These are phyloP conservation scores for Charanyca ferruginea DNA, from an alignment of 2,888 invertebrate species.

Conservation along the genomic window DNA sequence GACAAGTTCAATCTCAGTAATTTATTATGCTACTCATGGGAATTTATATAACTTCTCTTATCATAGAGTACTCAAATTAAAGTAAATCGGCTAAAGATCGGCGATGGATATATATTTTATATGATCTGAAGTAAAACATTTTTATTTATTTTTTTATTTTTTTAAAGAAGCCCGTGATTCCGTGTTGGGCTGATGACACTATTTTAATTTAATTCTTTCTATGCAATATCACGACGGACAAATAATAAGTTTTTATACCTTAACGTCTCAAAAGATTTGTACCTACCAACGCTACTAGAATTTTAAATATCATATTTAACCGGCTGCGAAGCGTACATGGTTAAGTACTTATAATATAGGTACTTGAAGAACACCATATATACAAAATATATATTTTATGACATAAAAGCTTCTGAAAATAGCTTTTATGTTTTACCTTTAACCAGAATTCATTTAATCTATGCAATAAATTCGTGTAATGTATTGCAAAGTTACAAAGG, in stretches of 20 bases:
- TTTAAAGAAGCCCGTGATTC: slow-evolving; percentile 1
- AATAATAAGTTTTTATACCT: slow-evolving; percentile 60
- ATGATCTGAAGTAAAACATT: too few species aligned
- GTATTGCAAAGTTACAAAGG: slow-evolving; percentile 57
- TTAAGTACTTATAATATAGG: neutral
- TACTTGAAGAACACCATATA: slow-evolving; percentile 11
- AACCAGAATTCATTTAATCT: slow-evolving; percentile 46
- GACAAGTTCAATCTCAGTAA: slow-evolving; percentile 18
- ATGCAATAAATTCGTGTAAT: slow-evolving; percentile 49
- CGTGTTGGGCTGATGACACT: slow-evolving; percentile 7
- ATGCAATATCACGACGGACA: slow-evolving; percentile 65
- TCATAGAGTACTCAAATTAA: slow-evolving; percentile 11
- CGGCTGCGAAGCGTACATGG: slow-evolving; percentile 31
- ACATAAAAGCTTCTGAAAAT: slow-evolving; percentile 20
- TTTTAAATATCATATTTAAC: slow-evolving; percentile 65
- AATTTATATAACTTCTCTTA: slow-evolving; percentile 34
- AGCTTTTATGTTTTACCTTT: slow-evolving; percentile 42
- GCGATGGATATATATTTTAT: too few species aligned
- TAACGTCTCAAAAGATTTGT: slow-evolving; percentile 65
- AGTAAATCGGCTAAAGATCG: slow-evolving; percentile 7
- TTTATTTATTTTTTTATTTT: too few species aligned
- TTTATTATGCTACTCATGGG: slow-evolving; percentile 23
- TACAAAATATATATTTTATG: slow-evolving; percentile 5
- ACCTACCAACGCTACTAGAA: slow-evolving; percentile 62
- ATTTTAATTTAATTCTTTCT: slow-evolving; percentile 65